phyloP scores from a whole-genome alignment of 2,888 invertebrate genomes.

The Scaptodrosophila latifasciaeformis region DNA sequence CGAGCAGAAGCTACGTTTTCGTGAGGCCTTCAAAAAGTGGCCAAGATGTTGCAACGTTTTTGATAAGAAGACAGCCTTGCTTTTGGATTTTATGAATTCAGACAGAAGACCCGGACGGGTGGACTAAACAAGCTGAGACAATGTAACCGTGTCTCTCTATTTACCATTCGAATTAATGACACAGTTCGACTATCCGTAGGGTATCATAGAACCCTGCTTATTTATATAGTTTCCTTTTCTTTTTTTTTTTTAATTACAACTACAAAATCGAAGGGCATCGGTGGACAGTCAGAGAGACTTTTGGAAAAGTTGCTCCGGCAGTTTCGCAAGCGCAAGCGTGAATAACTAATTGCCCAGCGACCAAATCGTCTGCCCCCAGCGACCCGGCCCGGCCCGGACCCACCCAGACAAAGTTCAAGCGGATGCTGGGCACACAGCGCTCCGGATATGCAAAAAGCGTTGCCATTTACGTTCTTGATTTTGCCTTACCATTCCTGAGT shows the following conservation, averaged over 20 bases:
- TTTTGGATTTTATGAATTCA: too few species aligned
- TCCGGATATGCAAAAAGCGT: constrained; percentile 12
- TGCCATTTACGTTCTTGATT: constrained; percentile 1
- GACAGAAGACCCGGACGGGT: too few species aligned
- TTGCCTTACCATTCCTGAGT: neutral
- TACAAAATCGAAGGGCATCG: constrained; percentile 12
- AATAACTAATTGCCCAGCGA: constrained; percentile 70
- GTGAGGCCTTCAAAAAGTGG: constrained; percentile 71
- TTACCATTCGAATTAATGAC: too few species aligned
- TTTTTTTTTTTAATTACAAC: constrained; percentile 41
- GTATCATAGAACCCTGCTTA: neutral
- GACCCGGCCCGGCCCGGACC: neutral
- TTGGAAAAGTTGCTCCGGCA: constrained; percentile 27
- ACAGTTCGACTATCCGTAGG: too few species aligned
- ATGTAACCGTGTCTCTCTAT: too few species aligned
- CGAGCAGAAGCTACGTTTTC: constrained; percentile 73
- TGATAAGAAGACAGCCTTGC: constrained; percentile 37
- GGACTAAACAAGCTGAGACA: too few species aligned
- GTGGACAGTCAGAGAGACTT: constrained; percentile 7
- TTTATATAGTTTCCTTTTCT: too few species aligned
- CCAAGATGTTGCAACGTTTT: constrained; percentile 69
- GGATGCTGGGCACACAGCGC: constrained; percentile 23
- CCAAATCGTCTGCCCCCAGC: too few species aligned
- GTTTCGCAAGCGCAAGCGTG: constrained; percentile 55
- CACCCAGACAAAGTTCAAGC: constrained; percentile 41